phyloP scores from a whole-genome alignment of 2,888 invertebrate species.

The Drosophila acutilabella region DNA sequence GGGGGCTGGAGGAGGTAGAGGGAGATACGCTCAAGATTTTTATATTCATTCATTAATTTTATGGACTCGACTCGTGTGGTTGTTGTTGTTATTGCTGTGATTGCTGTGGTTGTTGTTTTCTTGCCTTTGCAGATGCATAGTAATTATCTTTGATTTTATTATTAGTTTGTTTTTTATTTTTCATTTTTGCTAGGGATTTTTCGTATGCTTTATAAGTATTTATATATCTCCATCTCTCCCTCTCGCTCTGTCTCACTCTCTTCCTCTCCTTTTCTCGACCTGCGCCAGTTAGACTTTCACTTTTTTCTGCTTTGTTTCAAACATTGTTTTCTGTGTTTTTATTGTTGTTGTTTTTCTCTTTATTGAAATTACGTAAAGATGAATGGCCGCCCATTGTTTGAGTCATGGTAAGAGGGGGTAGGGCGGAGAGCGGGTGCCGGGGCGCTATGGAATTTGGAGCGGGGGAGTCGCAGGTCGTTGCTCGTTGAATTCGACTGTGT shows the following conservation, averaged over 20 bases:
- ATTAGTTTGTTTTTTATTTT: constrained; percentile 8
- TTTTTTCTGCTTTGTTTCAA: constrained; percentile 74
- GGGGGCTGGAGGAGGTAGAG: not conserved
- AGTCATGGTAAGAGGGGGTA: not conserved
- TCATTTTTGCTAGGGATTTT: constrained; percentile 30
- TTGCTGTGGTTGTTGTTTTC: constrained; percentile 11
- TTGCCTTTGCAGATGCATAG: constrained; percentile 55
- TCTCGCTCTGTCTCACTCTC: not conserved
- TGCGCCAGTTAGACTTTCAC: constrained; percentile 68
- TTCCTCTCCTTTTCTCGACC: constrained; percentile 10
- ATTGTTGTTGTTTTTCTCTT: constrained; percentile 32
- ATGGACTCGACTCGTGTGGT: constrained; percentile 22
- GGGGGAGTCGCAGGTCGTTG: constrained; percentile 65
- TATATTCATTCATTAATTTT: constrained; percentile 69
- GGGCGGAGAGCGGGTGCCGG: not conserved
- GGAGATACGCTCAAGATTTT: constrained; percentile 31
- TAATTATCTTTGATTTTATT: constrained; percentile 55
- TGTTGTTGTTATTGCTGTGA: not conserved
- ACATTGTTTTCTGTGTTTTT: constrained; percentile 44
- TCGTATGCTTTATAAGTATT: constrained; percentile 15
- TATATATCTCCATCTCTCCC: not conserved
- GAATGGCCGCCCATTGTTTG: constrained; percentile 75
- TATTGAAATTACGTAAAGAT: constrained; percentile 78
- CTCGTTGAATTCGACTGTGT: constrained; percentile 28
- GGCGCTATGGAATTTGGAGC: constrained; percentile 56